Conservation (phyloP, 1,140 invertebrate genomes). For the Rhynchophorus ferrugineus region DNA sequence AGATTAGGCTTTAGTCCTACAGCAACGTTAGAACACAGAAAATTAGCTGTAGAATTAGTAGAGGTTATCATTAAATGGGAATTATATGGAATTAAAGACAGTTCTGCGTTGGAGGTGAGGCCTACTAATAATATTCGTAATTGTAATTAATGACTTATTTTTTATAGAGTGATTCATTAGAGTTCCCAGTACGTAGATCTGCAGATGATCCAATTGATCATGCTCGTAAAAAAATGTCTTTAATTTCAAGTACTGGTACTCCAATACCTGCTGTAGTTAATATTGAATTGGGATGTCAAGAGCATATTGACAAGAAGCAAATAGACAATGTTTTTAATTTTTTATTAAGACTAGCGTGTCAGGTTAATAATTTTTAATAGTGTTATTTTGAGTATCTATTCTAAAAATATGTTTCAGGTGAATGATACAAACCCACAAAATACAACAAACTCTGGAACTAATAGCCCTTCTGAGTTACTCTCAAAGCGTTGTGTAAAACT, state of each 20-base stretch:
- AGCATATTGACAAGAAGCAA: conserved; percentile 81
- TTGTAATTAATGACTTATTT: background rate
- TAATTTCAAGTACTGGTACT: conserved; percentile 22
- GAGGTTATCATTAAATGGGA: conserved; percentile 99
- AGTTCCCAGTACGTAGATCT: conserved; percentile 3
- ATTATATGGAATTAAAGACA: conserved; percentile 50
- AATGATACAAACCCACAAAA: conserved; percentile 31
- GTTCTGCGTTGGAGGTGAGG: conserved; percentile 9
- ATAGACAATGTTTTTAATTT: conserved; percentile 90
- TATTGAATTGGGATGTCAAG: conserved; percentile 44
- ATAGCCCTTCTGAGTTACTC: conserved; percentile 76
- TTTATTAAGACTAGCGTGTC: conserved; percentile 82
- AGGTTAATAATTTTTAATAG: conserved; percentile 45
- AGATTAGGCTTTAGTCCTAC: conserved; percentile 83
- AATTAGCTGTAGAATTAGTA: conserved; percentile 88
- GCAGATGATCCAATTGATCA: conserved; percentile 17
- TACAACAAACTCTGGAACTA: conserved; percentile 41
- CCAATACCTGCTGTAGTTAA: conserved; percentile 9
- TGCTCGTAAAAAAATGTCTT: conserved; percentile 27
- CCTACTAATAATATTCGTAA: background rate
- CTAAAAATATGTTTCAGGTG: conserved; percentile 17
- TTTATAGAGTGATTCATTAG: conserved; percentile 5
- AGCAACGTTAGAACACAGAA: conserved; percentile 82
- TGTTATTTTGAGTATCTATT: background rate
- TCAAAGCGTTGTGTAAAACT: conserved; percentile 81